A percentile compares a stretch with the other conserved stretches of the same genome.
Conservation (phyloP, 2,888 invertebrate genomes). For the Perithous albicinctus region DNA sequence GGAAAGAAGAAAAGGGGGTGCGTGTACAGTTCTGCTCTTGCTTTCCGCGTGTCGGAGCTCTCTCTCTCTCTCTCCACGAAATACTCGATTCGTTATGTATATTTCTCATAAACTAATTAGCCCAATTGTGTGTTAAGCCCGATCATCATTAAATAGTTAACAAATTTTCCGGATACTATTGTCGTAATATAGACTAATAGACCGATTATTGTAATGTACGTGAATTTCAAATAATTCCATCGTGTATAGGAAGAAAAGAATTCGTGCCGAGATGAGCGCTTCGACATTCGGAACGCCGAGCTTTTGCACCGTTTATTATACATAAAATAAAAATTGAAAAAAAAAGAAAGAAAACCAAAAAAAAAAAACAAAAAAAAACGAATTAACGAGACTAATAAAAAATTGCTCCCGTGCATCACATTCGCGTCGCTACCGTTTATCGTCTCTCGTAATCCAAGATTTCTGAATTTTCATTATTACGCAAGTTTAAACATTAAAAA, state of each 20-base stretch:
- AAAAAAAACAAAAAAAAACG: conserved; percentile 27
- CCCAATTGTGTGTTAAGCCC: conserved; percentile 41
- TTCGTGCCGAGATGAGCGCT: conserved; percentile 13
- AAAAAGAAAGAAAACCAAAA: conserved; percentile 4
- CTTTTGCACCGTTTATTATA: conserved; percentile 53
- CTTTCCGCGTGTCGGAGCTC: conserved; percentile 28
- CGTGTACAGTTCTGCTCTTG: conserved; percentile 50
- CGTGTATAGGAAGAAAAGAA: conserved; percentile 27
- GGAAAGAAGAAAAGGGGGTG: conserved; percentile 26
- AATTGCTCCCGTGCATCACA: conserved; percentile 68
- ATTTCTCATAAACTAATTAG: conserved; percentile 37
- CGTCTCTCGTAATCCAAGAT: conserved; percentile 57
- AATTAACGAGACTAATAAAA: conserved; percentile 65
- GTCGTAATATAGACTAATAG: conserved; percentile 25
- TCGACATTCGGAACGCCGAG: conserved; percentile 48
- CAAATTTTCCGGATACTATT: conserved; percentile 44
- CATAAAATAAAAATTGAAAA: conserved; percentile 32
- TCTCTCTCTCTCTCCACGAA: too few relatives aligned
- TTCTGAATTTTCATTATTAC: conserved; percentile 55
- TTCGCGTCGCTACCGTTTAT: conserved; percentile 63
- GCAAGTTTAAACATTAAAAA: conserved; percentile 48
- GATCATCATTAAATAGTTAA: conserved; percentile 48
- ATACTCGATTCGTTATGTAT: conserved; percentile 26
- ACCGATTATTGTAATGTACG: conserved; percentile 31
- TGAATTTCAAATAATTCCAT: conserved; percentile 44